Conservation (phyloP, 2,888 invertebrate species). For the Ectropis crepuscularia region DNA sequence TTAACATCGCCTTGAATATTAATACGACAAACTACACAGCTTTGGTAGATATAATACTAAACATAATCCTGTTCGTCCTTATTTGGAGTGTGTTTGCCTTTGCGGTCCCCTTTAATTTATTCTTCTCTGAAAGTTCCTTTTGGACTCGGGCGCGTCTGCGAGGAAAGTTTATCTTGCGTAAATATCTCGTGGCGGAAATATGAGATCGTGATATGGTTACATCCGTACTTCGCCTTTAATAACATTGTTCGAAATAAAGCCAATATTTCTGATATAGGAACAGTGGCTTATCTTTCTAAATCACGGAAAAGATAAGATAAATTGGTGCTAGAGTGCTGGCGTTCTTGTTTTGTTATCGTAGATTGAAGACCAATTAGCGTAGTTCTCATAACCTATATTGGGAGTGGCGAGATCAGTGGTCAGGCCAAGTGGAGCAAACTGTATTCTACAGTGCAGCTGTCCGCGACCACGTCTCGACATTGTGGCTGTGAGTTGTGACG, state of each 20-base stretch:
- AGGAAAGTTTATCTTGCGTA: constrained; percentile 56
- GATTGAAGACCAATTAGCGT: constrained; percentile 23
- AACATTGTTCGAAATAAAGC: constrained; percentile 33
- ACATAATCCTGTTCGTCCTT: constrained; percentile 57
- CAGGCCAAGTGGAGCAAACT: constrained; percentile 56
- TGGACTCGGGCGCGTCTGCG: constrained; percentile 47
- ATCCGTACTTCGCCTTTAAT: constrained; percentile 45
- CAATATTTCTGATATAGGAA: constrained; percentile 21
- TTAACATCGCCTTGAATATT: constrained; percentile 55
- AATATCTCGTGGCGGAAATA: constrained; percentile 52
- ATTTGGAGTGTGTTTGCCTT: constrained; percentile 56
- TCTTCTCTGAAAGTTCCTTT: constrained; percentile 54
- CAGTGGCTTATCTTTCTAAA: constrained; percentile 19
- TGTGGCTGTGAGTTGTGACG: constrained; percentile 63
- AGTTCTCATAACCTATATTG: constrained; percentile 27
- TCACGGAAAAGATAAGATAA: constrained; percentile 13
- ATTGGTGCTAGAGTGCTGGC: constrained; percentile 4
- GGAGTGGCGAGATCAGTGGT: constrained; percentile 53
- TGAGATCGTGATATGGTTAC: constrained; percentile 46
- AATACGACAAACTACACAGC: constrained; percentile 40
- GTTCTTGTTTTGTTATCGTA: constrained; percentile 16
- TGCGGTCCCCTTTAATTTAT: constrained; percentile 56
- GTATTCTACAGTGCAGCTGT: constrained; percentile 46
- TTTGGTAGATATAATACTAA: constrained; percentile 46
- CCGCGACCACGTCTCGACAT: constrained; percentile 39